Evolutionary conservation across 2,888 invertebrate genomes (phyloP).

Genomic region (Caenorhabditis auriculariae): DNA sequence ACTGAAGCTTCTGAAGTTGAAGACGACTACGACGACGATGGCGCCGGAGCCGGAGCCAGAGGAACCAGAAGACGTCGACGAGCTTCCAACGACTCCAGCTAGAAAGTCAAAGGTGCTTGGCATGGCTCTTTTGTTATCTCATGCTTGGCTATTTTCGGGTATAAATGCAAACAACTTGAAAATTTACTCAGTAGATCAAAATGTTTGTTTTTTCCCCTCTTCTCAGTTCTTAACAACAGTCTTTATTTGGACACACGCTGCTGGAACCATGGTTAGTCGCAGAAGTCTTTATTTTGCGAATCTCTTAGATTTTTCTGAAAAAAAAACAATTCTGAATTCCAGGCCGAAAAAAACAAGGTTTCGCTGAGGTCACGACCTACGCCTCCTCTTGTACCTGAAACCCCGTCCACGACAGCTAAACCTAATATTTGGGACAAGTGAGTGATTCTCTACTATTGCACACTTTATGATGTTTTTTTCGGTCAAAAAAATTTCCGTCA

Average conservation of each 20-base stretch:
- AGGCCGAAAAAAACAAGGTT: constrained; percentile 8
- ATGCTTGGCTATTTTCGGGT: too few relatives aligned
- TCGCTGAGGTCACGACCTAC: constrained; percentile 4
- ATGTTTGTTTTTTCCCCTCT: constrained; percentile 3
- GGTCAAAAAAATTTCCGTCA: not conserved
- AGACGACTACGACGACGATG: constrained; percentile 17
- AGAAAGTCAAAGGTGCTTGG: constrained; percentile 5
- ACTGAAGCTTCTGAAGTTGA: constrained; percentile 25
- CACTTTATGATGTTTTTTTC: constrained; percentile 6
- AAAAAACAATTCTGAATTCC: not conserved
- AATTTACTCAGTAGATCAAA: too few relatives aligned
- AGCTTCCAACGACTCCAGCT: constrained; percentile 18
- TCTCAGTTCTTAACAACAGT: not conserved
- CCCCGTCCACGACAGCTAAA: constrained; percentile 35
- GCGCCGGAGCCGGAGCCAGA: constrained; percentile 15
- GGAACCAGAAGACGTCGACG: constrained; percentile 12
- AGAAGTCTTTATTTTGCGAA: too few relatives aligned
- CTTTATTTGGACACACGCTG: not conserved
- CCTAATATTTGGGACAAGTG: constrained; percentile 55
- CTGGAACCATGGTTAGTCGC: too few relatives aligned
- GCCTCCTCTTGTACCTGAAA: constrained; percentile 27
- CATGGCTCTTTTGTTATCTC: constrained; percentile 12
- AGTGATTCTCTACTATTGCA: constrained; percentile 2
- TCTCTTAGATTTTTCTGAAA: too few relatives aligned
- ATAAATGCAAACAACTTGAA: too few relatives aligned